Percentiles rank a stretch among this genome's conserved stretches.
phyloP scores from a whole-genome alignment of 2,888 invertebrate genomes.

The Tetanocera ferruginea region DNA sequence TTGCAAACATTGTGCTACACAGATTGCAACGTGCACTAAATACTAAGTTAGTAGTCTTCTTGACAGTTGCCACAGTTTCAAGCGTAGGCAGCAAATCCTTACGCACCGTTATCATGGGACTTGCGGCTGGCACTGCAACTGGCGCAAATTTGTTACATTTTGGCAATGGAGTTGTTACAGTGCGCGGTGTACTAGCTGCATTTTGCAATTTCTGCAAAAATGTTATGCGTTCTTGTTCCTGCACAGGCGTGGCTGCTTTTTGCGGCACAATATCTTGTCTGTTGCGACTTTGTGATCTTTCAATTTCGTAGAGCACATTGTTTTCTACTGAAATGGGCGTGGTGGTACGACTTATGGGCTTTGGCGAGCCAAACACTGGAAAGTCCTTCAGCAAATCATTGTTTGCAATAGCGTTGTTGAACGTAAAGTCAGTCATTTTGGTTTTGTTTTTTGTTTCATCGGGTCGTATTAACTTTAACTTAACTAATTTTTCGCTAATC shows the following conservation, averaged over 20 bases:
- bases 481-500: background rate
- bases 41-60: slow-evolving; percentile 41
- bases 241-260: slow-evolving; percentile 5
- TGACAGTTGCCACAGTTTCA: slow-evolving; percentile 11
- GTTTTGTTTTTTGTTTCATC: slow-evolving; percentile 29
- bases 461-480: slow-evolving; percentile 7
- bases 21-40: slow-evolving; percentile 65
- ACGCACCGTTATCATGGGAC: slow-evolving; percentile 46
- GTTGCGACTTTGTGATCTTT: slow-evolving; percentile 59
- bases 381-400: slow-evolving; percentile 6
- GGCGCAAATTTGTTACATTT: background rate
- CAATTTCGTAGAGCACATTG: slow-evolving; percentile 63
- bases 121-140: slow-evolving; percentile 21
- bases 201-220: slow-evolving; percentile 62
- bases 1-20: slow-evolving; percentile 63
- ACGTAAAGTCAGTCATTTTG: slow-evolving; percentile 43
- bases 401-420: slow-evolving; percentile 7
- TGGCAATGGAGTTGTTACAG: slow-evolving; percentile 8
- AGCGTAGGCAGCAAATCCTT: slow-evolving; percentile 46
- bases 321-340: slow-evolving; percentile 61
- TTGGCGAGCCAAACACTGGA: slow-evolving; percentile 14
- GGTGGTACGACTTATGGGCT: slow-evolving; percentile 1
- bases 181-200: slow-evolving; percentile 43
- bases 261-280: background rate
- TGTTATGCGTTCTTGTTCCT: slow-evolving; percentile 52